These are phyloP conservation scores for Naja naja DNA, from an alignment of 2,113 vertebrate species.

Conservation along the genomic window DNA sequence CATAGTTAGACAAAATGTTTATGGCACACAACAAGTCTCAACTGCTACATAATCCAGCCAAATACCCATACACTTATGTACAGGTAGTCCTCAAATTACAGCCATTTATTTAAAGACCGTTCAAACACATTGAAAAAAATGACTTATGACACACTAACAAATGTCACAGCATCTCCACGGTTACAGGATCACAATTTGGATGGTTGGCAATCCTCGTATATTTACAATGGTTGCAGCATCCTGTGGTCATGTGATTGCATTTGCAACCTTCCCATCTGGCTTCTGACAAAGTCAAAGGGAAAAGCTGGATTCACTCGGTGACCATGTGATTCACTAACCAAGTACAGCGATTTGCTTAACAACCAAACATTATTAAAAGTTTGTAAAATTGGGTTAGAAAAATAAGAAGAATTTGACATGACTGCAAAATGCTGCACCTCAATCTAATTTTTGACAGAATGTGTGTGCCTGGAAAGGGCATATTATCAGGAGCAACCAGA, in stretches of 20 bases:
- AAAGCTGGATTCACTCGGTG: not conserved
- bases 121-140: not conserved
- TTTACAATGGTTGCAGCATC: not conserved
- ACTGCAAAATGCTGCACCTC: not conserved
- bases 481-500: not conserved
- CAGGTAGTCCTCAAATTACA: too few relatives aligned
- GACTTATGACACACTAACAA: not conserved
- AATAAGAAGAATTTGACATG: not conserved
- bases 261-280: not conserved
- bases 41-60: not conserved
- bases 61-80: not conserved
- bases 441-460: not conserved
- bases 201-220: not conserved
- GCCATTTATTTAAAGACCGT: not conserved
- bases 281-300: not conserved
- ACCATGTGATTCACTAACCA: not conserved
- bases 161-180: not conserved
- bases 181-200: not conserved
- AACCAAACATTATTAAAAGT: not conserved
- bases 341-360: not conserved
- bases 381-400: not conserved
- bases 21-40: not conserved
- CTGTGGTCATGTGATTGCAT: not conserved
- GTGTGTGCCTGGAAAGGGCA: not conserved
- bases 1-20: not conserved